Base-by-base conservation (phyloP, 2,888 invertebrate species). In the Portevinia maculata region DNA sequence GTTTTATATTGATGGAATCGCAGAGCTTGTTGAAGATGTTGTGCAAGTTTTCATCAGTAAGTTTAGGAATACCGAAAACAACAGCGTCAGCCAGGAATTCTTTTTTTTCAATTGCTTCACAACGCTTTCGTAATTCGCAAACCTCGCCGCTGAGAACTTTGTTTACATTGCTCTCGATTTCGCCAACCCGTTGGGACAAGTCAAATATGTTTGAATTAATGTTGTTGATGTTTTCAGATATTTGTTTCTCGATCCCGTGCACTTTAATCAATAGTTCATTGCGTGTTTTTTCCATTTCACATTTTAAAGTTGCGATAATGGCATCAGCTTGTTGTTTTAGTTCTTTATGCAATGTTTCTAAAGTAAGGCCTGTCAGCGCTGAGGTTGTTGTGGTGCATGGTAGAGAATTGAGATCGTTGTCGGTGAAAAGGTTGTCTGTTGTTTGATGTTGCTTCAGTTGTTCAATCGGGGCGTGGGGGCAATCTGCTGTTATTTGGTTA, bases 181-280 rank as follows among this genome's bases (percentile, higher is more conserved):
- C 6, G n/a, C 1, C 50, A 1, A 7, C 24, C 13, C 30, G 50
- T 24, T 15, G 28, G 6, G 15, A 24, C 28, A 50, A 15, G 6
- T 50, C 24, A 28, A 13, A 7, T 5, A 44, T 21, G 0, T 9
- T 1, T 19, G n/a, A 1, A 8, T 3, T 44, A n/a, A 19, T 17
- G 28, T 7, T 7, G 3, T 50, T 8, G 2, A 28, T 28, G 8
- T 50, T n/a, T 28, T 50, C 28, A 7, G 28, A 28, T 15, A 50
- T 1, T 8, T 28, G n/a, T 28, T 1, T 1, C 28, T 50, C 28
- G 7, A 50, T 30, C n/a, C 9, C 4, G n/a, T 24, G 13, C 17
- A 48, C 24, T n/a, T 48, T 48, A 6, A 48, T n/a, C 24, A 50
- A 9, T 9, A 21, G n/a, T 5, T 53, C 53, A 6, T 34, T 37